phyloP scores from a whole-genome alignment of 2,888 invertebrate genomes.

The Abrostola tripartita region DNA sequence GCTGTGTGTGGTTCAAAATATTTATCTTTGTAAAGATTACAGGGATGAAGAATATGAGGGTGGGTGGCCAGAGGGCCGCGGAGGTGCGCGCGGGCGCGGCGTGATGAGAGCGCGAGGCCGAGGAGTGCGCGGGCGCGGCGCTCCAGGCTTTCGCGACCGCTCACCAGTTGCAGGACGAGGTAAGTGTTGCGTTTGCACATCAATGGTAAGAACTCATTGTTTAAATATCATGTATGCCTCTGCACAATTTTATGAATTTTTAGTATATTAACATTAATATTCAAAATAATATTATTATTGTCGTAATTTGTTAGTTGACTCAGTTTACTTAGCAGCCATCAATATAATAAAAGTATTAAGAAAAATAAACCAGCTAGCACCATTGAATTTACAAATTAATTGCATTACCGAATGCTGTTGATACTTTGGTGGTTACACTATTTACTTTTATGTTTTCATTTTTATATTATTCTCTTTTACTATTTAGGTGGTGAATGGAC shows the following conservation, averaged over 20 bases:
- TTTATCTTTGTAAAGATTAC: constrained; percentile 54
- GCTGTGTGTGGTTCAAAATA: not conserved
- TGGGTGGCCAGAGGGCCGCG: constrained; percentile 47
- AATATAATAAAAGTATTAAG: too few species aligned
- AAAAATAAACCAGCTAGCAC: not conserved
- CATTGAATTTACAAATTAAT: too few species aligned
- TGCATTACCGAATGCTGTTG: too few species aligned
- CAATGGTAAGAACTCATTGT: too few species aligned
- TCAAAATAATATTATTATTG: not conserved
- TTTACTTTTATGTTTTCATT: too few species aligned
- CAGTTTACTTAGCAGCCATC: too few species aligned
- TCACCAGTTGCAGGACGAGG: constrained; percentile 69
- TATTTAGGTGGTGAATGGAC: constrained; percentile 69
- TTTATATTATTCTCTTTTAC: not conserved
- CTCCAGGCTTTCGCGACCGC: constrained; percentile 71
- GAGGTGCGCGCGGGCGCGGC: constrained; percentile 54
- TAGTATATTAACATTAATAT: too few species aligned
- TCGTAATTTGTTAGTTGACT: too few species aligned
- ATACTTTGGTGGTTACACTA: too few species aligned
- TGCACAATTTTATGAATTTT: too few species aligned
- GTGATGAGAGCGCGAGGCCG: constrained; percentile 55
- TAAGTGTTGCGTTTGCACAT: constrained; percentile 2
- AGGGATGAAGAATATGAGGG: constrained; percentile 70
- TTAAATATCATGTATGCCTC: too few species aligned
- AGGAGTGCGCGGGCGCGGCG: constrained; percentile 61